phyloP scores from a whole-genome alignment of 2,888 invertebrate genomes.

The Entomobrya multifasciata region DNA sequence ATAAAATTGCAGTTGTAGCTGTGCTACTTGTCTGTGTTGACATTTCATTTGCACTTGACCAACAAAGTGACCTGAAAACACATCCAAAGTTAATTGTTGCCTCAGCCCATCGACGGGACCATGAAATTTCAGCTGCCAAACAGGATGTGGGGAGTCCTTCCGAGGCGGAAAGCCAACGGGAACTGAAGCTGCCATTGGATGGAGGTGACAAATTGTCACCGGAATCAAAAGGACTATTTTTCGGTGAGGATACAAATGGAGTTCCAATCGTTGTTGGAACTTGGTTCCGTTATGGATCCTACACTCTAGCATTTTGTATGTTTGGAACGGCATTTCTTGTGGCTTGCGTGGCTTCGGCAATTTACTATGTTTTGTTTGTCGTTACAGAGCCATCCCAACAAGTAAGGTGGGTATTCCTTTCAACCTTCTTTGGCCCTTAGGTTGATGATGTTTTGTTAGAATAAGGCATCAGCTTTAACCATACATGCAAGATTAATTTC shows the following conservation, averaged over 20 bases:
- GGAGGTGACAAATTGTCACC: not conserved
- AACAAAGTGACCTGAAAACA: conserved; percentile 12
- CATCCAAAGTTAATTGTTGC: not conserved
- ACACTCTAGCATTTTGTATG: conserved; percentile 75
- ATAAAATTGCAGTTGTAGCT: conserved; percentile 35
- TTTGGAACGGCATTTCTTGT: conserved; percentile 76
- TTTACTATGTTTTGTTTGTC: conserved; percentile 79
- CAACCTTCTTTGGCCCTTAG: conserved; percentile 44
- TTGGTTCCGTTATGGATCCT: conserved; percentile 79
- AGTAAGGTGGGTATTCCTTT: conserved; percentile 72
- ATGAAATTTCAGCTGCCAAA: not conserved
- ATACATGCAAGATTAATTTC: not conserved
- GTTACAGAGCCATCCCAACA: conserved; percentile 78
- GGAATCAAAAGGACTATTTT: conserved; percentile 72
- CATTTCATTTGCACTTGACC: conserved; percentile 4
- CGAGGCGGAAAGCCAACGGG: not conserved
- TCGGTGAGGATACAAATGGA: conserved; percentile 76
- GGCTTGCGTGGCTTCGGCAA: conserved; percentile 73
- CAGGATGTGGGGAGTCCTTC: too few relatives aligned
- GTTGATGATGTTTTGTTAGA: conserved; percentile 19
- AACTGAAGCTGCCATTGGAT: not conserved
- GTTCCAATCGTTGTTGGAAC: conserved; percentile 76
- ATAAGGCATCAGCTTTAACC: not conserved
- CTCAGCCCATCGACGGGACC: not conserved
- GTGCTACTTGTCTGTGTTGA: conserved; percentile 37